phyloP scores from a whole-genome alignment of 2,797 vertebrate genomes.

The Gymnopithys bicolor region DNA sequence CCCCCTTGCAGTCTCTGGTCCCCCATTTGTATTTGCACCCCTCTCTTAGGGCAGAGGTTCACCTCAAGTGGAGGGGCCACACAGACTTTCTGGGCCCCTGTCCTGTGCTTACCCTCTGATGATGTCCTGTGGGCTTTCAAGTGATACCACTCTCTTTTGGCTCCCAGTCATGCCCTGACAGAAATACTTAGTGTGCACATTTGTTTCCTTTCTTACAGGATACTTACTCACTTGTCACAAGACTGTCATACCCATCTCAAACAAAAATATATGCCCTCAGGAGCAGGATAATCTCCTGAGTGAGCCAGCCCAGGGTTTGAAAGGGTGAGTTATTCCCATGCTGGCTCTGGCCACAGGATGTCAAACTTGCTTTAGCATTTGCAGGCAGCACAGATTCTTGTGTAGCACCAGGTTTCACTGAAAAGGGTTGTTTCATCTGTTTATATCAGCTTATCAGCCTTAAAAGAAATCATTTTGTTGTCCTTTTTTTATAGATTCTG shows the following conservation, averaged over 20 bases:
- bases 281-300: not conserved
- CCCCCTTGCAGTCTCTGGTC: not conserved
- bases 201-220: not conserved
- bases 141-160: not conserved
- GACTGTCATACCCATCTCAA: not conserved
- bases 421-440: not conserved
- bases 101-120: not conserved
- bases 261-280: not conserved
- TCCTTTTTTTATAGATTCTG: not conserved
- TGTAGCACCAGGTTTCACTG: not conserved
- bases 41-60: not conserved
- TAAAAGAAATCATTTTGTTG: not conserved
- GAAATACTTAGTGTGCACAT: not conserved
- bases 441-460: not conserved
- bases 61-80: not conserved
- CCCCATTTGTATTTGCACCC: not conserved
- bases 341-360: constrained; percentile 36
- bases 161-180: not conserved
- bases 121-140: fast-evolving
- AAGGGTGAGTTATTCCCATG: not conserved
- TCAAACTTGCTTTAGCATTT: constrained; percentile 55
- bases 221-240: not conserved
- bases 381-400: not conserved
- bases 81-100: not conserved
- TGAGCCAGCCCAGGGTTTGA: not conserved